Evolutionary conservation across 2,888 invertebrate genomes (phyloP).

Genomic region (Lasius platythorax): DNA sequence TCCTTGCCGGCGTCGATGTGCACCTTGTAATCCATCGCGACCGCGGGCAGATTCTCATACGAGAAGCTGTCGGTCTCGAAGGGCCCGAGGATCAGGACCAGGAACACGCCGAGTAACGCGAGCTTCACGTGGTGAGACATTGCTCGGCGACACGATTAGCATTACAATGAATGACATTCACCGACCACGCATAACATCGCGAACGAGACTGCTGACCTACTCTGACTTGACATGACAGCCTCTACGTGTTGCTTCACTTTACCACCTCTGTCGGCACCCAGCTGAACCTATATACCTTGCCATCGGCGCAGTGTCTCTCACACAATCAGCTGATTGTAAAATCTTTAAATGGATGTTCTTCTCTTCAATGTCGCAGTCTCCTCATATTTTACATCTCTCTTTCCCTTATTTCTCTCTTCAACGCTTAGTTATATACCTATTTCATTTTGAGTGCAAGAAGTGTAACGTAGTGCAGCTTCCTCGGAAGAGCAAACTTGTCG

Average conservation of each 20-base stretch:
- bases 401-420: background rate
- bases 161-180: constrained; percentile 60
- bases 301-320: background rate
- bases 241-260: background rate
- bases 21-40: constrained; percentile 98
- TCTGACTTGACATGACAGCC: constrained; percentile 38
- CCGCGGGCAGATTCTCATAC: constrained; percentile 95
- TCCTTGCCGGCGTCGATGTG: constrained; percentile 97
- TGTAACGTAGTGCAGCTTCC: background rate
- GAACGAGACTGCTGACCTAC: constrained; percentile 1
- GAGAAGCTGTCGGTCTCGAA: background rate
- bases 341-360: background rate
- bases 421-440: background rate
- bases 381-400: background rate
- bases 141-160: constrained; percentile 49
- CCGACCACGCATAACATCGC: constrained; percentile 54
- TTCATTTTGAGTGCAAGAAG: background rate
- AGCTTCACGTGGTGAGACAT: constrained; percentile 62
- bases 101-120: constrained; percentile 58
- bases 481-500: background rate
- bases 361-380: background rate
- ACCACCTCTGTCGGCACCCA: background rate
- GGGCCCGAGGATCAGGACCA: background rate
- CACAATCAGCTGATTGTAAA: background rate
- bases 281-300: background rate